Percentiles rank a stretch among this genome's conserved stretches.
Conservation (phyloP, 2,888 invertebrate genomes). For the Drosophila anomalata region DNA sequence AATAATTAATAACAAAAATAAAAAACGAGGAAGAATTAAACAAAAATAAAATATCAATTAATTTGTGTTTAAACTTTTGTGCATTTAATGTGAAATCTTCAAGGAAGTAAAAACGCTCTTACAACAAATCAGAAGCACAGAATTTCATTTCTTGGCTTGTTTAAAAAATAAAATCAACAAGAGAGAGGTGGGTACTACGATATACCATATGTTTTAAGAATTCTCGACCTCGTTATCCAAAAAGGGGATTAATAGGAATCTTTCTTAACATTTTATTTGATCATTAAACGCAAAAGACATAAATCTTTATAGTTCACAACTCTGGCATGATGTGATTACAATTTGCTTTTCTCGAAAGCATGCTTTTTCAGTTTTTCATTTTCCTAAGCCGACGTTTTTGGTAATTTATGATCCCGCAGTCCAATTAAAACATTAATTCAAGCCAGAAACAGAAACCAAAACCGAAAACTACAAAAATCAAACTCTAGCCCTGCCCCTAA, state of each 20-base stretch:
- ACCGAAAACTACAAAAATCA: background rate
- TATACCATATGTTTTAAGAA: background rate
- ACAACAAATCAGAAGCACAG: slow-evolving; percentile 20
- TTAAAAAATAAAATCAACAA: slow-evolving; percentile 9
- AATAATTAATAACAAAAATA: slow-evolving; percentile 66
- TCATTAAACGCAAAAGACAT: slow-evolving; percentile 6
- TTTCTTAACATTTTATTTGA: background rate
- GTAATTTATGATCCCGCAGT: slow-evolving; percentile 53
- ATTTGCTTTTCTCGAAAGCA: slow-evolving; percentile 10
- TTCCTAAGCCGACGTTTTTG: slow-evolving; percentile 49
- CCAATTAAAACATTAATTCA: slow-evolving; percentile 66
- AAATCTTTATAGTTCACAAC: slow-evolving; percentile 20
- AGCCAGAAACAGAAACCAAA: slow-evolving; percentile 9
- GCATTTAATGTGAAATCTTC: slow-evolving; percentile 38
- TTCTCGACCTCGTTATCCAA: slow-evolving; percentile 6
- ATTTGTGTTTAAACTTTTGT: slow-evolving; percentile 58
- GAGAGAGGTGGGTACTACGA: slow-evolving; percentile 28
- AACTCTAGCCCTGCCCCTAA: slow-evolving; percentile 42
- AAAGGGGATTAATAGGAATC: background rate
- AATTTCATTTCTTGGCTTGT: slow-evolving; percentile 11
- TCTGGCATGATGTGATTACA: slow-evolving; percentile 3
- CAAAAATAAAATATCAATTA: slow-evolving; percentile 48
- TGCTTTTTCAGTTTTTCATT: slow-evolving; percentile 3
- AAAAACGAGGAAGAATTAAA: slow-evolving; percentile 19
- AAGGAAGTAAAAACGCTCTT: slow-evolving; percentile 36